Evolutionary conservation across 2,888 invertebrate species (phyloP), one percentile per base, ranked within the genome.

Genomic region (Micropterix aruncella): DNA sequence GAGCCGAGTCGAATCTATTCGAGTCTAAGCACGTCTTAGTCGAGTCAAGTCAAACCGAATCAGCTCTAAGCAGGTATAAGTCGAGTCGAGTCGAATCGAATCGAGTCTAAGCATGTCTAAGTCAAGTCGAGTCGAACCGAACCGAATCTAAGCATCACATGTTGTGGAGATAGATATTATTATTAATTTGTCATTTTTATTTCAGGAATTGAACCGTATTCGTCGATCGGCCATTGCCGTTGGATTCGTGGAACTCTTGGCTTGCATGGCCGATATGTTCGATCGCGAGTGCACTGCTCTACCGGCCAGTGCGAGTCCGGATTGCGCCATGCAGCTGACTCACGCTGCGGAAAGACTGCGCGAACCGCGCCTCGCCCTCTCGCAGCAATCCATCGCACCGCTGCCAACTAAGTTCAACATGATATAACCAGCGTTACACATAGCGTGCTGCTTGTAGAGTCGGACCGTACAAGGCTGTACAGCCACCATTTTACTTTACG

Each of bases 161-260:
- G n/a, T n/a, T n/a, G n/a, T n/a, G n/a, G n/a, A n/a, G n/a, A n/a
- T n/a, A n/a, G n/a, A n/a, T n/a, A n/a, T n/a, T 7, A 27, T 27
- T 27, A 7, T 7, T 27, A 27, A 12, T 27, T 27, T 27, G 5
- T 27, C 7, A 5, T 27, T 27, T 27, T 27, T 27, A 27, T 27
- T 57, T 1, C 57, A 90, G 89, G 96, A 96, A 66, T 65, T 96
- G 43, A 96, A 95, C 65, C 75, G 94, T 40, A 75, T 96, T 19
- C 73, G 93, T 4, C 78, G 89, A 51, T 93, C 93, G 17, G 95
- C 95, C 0, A 75, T 95, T 43, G 85, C 92, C 0, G 78, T 94
- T 50, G 95, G 95, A 0, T 96, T 95, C 63, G 74, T 86, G 1
- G 92, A 93, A 54, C 70, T 95, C 19, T 66, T 96, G 16, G 87